Evolutionary conservation across 2,888 invertebrate genomes (phyloP), one percentile per base, ranked within the genome.

Genomic region (Panorpa germanica): DNA sequence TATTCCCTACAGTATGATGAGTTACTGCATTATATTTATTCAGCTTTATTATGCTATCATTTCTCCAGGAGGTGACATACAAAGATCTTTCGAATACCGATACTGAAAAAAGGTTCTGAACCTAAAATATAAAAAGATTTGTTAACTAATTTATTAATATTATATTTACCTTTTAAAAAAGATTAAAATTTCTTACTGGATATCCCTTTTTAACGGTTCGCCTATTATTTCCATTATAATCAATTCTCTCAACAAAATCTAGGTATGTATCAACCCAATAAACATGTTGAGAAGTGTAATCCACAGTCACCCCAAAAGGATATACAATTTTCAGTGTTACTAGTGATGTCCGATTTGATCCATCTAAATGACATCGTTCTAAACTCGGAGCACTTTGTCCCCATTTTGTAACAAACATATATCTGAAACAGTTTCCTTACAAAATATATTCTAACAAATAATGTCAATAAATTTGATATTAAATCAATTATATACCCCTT

Each of bases 211-310:
- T 56, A 30, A 73, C 55, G 4, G 71, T 72, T 44, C 53, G 55
- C 32, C 80, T 59, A 43, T 69, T 63, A 10, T 53, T 53, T 7
- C 82, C 83, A 45, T 74, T 63, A 52, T 83, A 85, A 55, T 78
- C 70, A 13, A 76, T 66, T 35, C 76, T 60, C 53, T 83, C 80
- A 4, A 85, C 65, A 43, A 68, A 70, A 56, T 80, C 80, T 42
- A 81, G 60, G 53, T 77, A 81, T 5, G 70, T 66, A 53, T 85
- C 85, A 31, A 73, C 70, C 81, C 81, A 82, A 53, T 77, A 82
- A 13, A 82, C 63, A 43, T 65, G 63, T 43, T 68, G 61, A 29
- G 65, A 65, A 20, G 78, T 66, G 39, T 67, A 64, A 56, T 85
- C 83, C 29, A 77, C 60, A 11, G 75, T 59, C 18, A 82, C 59